These are phyloP conservation scores for Chamaea fasciata DNA, from an alignment of 2,113 vertebrate species.

Conservation along the genomic window DNA sequence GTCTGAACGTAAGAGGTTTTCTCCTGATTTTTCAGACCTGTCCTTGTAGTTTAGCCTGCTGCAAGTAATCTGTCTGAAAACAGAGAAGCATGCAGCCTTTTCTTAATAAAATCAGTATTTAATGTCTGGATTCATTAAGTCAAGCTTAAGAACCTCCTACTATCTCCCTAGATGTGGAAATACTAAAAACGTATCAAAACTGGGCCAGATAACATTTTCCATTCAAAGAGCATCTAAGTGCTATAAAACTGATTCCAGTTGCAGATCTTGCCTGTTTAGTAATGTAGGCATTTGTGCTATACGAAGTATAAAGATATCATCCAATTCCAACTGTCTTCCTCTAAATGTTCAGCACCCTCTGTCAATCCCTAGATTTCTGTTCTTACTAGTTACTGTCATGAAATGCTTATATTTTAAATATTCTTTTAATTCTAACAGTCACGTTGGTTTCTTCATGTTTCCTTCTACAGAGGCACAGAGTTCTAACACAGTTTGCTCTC, in stretches of 20 bases:
- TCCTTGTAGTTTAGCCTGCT: background rate
- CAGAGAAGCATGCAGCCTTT: background rate
- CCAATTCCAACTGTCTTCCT: background rate
- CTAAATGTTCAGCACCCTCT: background rate
- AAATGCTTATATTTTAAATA: background rate
- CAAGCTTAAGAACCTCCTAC: background rate
- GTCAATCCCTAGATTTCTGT: background rate
- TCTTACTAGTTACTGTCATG: background rate
- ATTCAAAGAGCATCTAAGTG: background rate
- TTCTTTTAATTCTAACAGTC: background rate
- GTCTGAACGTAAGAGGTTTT: background rate
- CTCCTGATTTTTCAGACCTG: background rate
- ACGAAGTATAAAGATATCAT: background rate
- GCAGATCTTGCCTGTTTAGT: background rate
- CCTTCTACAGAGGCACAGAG: conserved; percentile 41
- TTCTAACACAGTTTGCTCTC: conserved; percentile 57
- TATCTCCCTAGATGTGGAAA: background rate
- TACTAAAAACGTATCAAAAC: background rate
- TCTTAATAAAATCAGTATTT: background rate
- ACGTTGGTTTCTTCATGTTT: background rate
- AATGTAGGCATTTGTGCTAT: background rate
- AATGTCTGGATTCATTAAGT: background rate
- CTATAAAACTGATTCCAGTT: background rate
- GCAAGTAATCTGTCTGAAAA: background rate
- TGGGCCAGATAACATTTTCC: background rate